A percentile compares a stretch with the other conserved stretches of the same genome.
These are phyloP conservation scores for Pterois miles DNA, from an alignment of 2,797 vertebrate genomes.

Conservation along the genomic window DNA sequence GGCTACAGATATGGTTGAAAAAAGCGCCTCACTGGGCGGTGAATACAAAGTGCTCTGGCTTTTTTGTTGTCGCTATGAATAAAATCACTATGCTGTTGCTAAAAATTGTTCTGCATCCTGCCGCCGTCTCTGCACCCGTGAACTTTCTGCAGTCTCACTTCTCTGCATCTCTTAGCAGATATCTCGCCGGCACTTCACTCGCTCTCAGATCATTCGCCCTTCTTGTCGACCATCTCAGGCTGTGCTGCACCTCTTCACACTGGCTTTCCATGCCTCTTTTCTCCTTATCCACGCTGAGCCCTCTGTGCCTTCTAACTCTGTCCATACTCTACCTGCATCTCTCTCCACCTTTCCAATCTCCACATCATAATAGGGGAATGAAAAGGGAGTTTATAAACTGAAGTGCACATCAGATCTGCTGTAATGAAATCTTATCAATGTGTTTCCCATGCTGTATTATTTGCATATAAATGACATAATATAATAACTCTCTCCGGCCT, in stretches of 20 bases:
- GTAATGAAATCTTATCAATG: slow-evolving; percentile 85
- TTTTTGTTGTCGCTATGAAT: slow-evolving; percentile 27
- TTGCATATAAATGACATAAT: slow-evolving; percentile 89
- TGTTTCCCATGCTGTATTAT: slow-evolving; percentile 77
- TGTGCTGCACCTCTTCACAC: neutral
- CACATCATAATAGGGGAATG: slow-evolving; percentile 79
- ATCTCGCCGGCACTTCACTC: slow-evolving; percentile 13
- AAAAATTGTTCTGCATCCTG: neutral
- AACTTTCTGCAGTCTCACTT: neutral
- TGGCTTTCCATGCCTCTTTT: neutral
- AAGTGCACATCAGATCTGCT: slow-evolving; percentile 82
- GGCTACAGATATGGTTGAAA: slow-evolving; percentile 21
- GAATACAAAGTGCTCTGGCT: slow-evolving; percentile 7
- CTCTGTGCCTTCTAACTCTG: neutral
- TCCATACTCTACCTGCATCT: slow-evolving; percentile 6
- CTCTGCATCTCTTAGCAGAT: slow-evolving; percentile 21
- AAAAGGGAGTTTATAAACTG: slow-evolving; percentile 83
- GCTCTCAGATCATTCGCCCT: slow-evolving; percentile 1
- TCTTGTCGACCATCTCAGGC: neutral
- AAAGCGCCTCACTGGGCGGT: neutral
- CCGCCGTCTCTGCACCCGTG: neutral
- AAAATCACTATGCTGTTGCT: slow-evolving; percentile 22
- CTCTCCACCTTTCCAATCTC: slow-evolving; percentile 71
- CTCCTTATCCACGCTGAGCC: neutral
- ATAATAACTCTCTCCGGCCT: slow-evolving; percentile 79